These are phyloP conservation scores for Datnioides undecimradiatus DNA, from an alignment of 2,113 vertebrate genomes.

Conservation along the genomic window DNA sequence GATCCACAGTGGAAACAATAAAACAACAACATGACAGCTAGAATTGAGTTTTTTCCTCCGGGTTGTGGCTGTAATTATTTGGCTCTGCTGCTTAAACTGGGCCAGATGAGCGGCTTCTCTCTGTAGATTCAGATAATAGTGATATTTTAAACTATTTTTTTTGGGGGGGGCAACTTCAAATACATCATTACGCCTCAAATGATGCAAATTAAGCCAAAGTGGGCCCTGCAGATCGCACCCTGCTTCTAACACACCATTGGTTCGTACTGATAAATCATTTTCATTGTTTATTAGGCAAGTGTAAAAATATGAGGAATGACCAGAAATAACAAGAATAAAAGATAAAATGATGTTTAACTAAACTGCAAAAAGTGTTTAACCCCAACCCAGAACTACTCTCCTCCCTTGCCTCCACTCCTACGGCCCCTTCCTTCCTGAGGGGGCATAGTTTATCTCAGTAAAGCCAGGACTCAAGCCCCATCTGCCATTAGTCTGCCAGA, in stretches of 20 bases:
- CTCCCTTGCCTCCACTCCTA: conserved; percentile 10
- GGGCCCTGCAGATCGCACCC: background rate
- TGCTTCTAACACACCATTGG: background rate
- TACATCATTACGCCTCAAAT: conserved; percentile 2
- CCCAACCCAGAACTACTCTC: background rate
- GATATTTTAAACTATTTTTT: background rate
- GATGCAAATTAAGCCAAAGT: background rate
- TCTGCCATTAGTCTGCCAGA: conserved; percentile 65
- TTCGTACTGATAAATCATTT: background rate
- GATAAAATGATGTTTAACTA: conserved; percentile 7
- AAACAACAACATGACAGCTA: conserved; percentile 21
- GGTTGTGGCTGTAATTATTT: conserved; percentile 2
- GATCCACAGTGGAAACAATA: conserved; percentile 26
- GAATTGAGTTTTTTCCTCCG: background rate
- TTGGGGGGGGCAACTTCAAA: background rate
- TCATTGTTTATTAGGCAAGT: background rate
- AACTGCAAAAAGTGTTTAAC: conserved; percentile 5
- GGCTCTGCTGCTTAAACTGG: background rate
- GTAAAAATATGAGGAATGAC: conserved; percentile 7
- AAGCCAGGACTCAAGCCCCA: conserved; percentile 59
- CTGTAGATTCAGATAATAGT: background rate
- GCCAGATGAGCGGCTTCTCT: background rate
- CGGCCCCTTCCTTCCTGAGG: conserved; percentile 32
- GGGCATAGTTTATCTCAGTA: conserved; percentile 65
- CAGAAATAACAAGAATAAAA: conserved; percentile 5